Evolutionary conservation across 2,888 invertebrate genomes (phyloP).

Genomic region (Pristionchus japonicus): DNA sequence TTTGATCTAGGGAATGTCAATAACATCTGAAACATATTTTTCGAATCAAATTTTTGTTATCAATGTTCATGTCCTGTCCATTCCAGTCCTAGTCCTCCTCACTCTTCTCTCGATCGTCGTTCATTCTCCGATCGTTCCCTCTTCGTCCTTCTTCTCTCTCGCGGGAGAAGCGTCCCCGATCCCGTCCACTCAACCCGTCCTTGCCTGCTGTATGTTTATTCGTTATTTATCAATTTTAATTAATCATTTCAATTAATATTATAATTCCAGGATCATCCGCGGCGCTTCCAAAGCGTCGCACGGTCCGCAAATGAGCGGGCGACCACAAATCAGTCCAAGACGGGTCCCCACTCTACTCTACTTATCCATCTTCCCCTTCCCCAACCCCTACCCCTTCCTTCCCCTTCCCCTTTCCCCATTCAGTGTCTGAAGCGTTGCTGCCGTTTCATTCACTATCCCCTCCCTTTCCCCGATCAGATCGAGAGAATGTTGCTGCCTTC

Average conservation of each 20-base stretch:
- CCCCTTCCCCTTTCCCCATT: no score
- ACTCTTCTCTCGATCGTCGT: neutral
- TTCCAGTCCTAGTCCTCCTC: neutral
- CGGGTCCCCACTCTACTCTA: neutral
- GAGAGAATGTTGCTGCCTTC: neutral
- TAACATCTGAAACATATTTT: neutral
- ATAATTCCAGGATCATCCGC: slow-evolving; percentile 61
- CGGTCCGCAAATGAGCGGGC: slow-evolving; percentile 50
- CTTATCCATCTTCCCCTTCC: slow-evolving; percentile 13
- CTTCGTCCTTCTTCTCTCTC: slow-evolving; percentile 28
- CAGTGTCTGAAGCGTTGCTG: slow-evolving; percentile 27
- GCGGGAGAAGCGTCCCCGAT: neutral
- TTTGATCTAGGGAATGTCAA: neutral
- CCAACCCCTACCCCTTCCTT: neutral
- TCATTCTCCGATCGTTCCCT: neutral
- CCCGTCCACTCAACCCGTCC: slow-evolving; percentile 29
- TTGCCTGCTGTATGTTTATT: slow-evolving; percentile 51
- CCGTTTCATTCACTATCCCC: neutral
- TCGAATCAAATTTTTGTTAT: neutral
- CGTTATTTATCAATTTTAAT: neutral
- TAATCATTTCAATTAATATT: neutral
- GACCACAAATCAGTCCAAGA: neutral
- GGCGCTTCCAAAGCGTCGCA: slow-evolving; percentile 64
- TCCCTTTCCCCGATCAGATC: neutral
- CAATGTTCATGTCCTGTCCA: neutral